Conservation (phyloP, 2,113 vertebrate species). For the Toxotes jaculatrix region DNA sequence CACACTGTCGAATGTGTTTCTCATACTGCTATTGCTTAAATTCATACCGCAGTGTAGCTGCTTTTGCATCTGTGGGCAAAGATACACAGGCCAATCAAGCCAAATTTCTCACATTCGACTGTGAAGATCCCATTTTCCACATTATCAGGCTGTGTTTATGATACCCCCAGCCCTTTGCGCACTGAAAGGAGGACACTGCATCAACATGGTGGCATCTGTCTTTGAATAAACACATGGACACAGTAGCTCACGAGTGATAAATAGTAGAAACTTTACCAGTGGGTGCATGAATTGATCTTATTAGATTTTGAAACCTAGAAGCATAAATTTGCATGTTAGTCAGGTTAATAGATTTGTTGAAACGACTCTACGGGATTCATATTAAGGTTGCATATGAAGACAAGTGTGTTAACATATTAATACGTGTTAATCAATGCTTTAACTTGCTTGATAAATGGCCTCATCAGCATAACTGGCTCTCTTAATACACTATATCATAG, state of each 20-base stretch:
- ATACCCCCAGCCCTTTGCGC: neutral
- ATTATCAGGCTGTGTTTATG: constrained; percentile 23
- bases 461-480: constrained; percentile 36
- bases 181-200: neutral
- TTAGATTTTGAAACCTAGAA: constrained; percentile 8
- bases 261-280: neutral
- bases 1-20: neutral
- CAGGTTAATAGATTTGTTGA: constrained; percentile 37
- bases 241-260: neutral
- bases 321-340: constrained; percentile 35
- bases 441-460: constrained; percentile 45
- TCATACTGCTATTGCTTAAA: neutral
- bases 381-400: constrained; percentile 31
- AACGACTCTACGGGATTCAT: constrained; percentile 13
- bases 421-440: constrained; percentile 50
- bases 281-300: neutral
- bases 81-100: constrained; percentile 9
- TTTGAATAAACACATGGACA: constrained; percentile 5
- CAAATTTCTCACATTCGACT: constrained; percentile 17
- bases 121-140: constrained; percentile 2
- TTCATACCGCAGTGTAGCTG: neutral
- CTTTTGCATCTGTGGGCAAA: constrained; percentile 29
- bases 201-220: constrained; percentile 22
- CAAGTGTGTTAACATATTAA: constrained; percentile 49
- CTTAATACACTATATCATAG: constrained; percentile 28